A percentile compares a stretch with the other conserved stretches of the same genome.
These are phyloP conservation scores for Eupeodes latifasciatus DNA, from an alignment of 2,888 invertebrate genomes.

Conservation along the genomic window DNA sequence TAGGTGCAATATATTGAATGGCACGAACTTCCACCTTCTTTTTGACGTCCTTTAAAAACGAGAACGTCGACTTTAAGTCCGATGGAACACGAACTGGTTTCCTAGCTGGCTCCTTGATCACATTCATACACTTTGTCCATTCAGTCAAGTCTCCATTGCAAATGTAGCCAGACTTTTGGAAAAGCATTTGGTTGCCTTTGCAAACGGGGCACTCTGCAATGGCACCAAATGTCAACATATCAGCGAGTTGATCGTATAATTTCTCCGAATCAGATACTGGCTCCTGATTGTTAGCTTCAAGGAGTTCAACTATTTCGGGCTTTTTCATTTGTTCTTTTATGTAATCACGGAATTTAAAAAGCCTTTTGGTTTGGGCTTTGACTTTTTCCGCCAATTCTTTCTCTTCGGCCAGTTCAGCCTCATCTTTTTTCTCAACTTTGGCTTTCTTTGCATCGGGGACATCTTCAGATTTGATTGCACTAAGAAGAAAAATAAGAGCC, in stretches of 20 bases:
- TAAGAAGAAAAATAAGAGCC: constrained; percentile 78
- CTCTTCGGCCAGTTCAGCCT: constrained; percentile 85
- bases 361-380: constrained; percentile 79
- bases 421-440: constrained; percentile 87
- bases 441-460: constrained; percentile 88
- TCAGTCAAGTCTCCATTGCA: constrained; percentile 91
- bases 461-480: constrained; percentile 84
- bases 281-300: constrained; percentile 90
- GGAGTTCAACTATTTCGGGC: constrained; percentile 86
- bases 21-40: constrained; percentile 86
- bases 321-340: constrained; percentile 87
- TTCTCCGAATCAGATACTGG: constrained; percentile 87
- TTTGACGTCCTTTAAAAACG: constrained; percentile 87
- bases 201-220: constrained; percentile 92
- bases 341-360: constrained; percentile 88
- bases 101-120: constrained; percentile 90
- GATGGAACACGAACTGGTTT: constrained; percentile 88
- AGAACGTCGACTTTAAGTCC: constrained; percentile 85
- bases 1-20: constrained; percentile 85
- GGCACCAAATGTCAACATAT: constrained; percentile 95
- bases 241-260: constrained; percentile 89
- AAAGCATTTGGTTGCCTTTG: constrained; percentile 88
- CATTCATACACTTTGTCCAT: constrained; percentile 94
- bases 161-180: constrained; percentile 91
- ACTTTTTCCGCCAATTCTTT: constrained; percentile 86